phyloP scores from a whole-genome alignment of 2,888 invertebrate genomes.

The Stomorhina lunata region DNA sequence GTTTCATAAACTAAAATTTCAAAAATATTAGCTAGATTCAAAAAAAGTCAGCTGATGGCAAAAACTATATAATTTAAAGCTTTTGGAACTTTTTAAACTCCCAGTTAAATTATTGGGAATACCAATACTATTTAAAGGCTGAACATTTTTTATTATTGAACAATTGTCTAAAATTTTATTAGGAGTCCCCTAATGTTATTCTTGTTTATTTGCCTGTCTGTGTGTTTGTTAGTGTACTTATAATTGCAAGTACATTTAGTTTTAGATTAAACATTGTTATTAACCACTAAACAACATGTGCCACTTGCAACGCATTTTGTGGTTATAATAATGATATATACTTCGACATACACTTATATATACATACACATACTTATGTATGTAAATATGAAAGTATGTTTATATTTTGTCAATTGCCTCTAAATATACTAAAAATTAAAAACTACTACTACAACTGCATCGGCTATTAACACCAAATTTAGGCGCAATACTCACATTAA shows the following conservation, averaged over 20 bases:
- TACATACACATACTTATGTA: background rate
- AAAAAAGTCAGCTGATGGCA: no score
- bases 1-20: constrained; percentile 25
- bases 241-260: constrained; percentile 44
- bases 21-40: no score
- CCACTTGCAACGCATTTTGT: constrained; percentile 58
- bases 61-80: no score
- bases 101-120: no score
- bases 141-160: no score
- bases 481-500: background rate
- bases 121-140: no score
- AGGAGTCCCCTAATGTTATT: no score
- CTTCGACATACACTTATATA: background rate
- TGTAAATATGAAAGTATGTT: background rate
- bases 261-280: constrained; percentile 61
- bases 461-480: background rate
- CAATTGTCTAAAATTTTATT: no score
- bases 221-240: background rate
- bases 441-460: background rate
- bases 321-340: constrained; percentile 47
- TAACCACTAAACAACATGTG: constrained; percentile 66
- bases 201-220: background rate
- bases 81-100: no score
- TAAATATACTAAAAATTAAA: constrained; percentile 25
- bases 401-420: constrained; percentile 44